Evolutionary conservation across 2,888 invertebrate species (phyloP).

Genomic region (Acleris cristana): DNA sequence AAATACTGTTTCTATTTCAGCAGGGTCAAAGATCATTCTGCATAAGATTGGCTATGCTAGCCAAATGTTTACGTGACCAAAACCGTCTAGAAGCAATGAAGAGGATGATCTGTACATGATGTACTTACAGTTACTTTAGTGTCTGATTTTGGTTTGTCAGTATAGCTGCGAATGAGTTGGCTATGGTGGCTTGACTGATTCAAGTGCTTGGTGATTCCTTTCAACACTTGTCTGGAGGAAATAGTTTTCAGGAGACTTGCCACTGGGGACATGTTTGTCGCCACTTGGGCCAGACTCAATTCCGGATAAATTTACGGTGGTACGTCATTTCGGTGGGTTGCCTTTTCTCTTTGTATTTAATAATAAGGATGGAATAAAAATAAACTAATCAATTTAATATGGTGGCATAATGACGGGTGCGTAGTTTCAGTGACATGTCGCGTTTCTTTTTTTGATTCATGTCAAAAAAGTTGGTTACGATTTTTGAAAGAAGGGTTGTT

Average conservation of each 20-base stretch:
- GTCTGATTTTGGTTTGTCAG: constrained; percentile 59
- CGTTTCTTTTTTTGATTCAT: constrained; percentile 43
- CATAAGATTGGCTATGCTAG: too few relatives aligned
- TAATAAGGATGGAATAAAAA: constrained; percentile 26
- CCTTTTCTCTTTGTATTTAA: constrained; percentile 46
- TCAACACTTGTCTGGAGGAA: constrained; percentile 45
- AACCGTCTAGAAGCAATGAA: too few relatives aligned
- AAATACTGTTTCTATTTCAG: too few relatives aligned
- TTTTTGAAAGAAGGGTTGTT: constrained; percentile 1
- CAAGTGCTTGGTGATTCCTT: constrained; percentile 40
- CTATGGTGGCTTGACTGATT: constrained; percentile 38
- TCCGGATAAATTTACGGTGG: constrained; percentile 27
- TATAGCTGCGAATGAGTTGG: constrained; percentile 46
- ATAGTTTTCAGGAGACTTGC: constrained; percentile 52
- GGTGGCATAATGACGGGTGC: constrained; percentile 58
- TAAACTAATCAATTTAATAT: constrained; percentile 43
- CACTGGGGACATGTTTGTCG: constrained; percentile 53
- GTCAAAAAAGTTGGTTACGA: neutral
- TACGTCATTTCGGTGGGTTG: constrained; percentile 52
- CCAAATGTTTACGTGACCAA: too few relatives aligned
- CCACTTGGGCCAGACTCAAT: constrained; percentile 13
- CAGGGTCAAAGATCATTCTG: too few relatives aligned
- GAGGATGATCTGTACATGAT: neutral
- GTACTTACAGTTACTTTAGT: constrained; percentile 42
- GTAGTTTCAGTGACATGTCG: constrained; percentile 41